A percentile compares a stretch with the other conserved stretches of the same genome.
phyloP scores from a whole-genome alignment of 2,797 vertebrate genomes.

The Sebastes trivittatus region DNA sequence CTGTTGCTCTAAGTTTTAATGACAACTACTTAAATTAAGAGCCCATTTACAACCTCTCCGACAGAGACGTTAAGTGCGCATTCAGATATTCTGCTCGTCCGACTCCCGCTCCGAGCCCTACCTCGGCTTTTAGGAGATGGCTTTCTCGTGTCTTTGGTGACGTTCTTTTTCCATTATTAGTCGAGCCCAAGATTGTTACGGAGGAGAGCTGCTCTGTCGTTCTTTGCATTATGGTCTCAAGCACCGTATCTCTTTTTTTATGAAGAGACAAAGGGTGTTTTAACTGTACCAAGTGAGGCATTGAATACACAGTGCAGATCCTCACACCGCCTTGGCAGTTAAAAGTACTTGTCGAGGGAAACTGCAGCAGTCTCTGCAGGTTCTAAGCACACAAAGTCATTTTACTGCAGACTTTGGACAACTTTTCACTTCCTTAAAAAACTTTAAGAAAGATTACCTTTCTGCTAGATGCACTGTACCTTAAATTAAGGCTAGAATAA shows the following conservation, averaged over 20 bases:
- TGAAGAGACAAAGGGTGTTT: slow-evolving; percentile 42
- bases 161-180: slow-evolving; percentile 67
- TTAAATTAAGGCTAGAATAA: slow-evolving; percentile 26
- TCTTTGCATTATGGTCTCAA: slow-evolving; percentile 21
- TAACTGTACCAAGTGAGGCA: not conserved
- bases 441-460: not conserved
- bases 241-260: slow-evolving; percentile 21
- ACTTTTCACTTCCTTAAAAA: slow-evolving; percentile 19
- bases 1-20: slow-evolving; percentile 59
- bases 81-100: slow-evolving; percentile 36
- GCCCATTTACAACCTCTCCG: slow-evolving; percentile 58
- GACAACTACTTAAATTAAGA: slow-evolving; percentile 67
- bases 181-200: slow-evolving; percentile 25
- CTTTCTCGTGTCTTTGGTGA: slow-evolving; percentile 65
- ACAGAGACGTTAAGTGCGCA: slow-evolving; percentile 57
- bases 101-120: slow-evolving; percentile 18
- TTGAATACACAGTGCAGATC: not conserved
- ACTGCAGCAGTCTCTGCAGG: not conserved
- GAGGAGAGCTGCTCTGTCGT: not conserved
- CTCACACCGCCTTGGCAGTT: not conserved
- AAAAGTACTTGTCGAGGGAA: slow-evolving; percentile 5
- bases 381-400: not conserved
- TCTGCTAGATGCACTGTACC: not conserved
- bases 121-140: slow-evolving; percentile 67
- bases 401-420: not conserved